Base-by-base conservation (phyloP, 1,140 invertebrate species). In the Piezodorus guildinii region DNA sequence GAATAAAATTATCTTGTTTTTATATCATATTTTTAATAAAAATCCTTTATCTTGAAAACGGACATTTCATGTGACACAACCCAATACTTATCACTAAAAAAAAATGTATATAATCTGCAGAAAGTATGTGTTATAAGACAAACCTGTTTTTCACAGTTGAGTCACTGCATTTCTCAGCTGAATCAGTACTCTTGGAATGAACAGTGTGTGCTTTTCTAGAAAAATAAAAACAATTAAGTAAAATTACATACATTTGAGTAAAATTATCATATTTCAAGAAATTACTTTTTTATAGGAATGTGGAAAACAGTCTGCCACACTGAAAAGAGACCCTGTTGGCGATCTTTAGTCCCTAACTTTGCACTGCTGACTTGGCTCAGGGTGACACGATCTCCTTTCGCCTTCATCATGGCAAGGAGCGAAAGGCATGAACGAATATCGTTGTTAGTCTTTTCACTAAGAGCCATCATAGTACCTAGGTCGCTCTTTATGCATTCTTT, bases 351-450 rank as follows among this genome's bases (percentile, higher is more conserved):
- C 0, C 90, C 92, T 15, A 95, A 77, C 70, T 81, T 84, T 19
- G 81, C 75, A 66, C 81, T 82, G 17, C 85, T 76, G 44, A 93
- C 70, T 66, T 19, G 73, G 63, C 63, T 72, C 67, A 44, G 68
- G 30, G 34, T 70, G 65, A 45, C 39, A 25, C 52, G 23, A 30
- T 74, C 73, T 68, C 52, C 54, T 65, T 72, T 71, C n/a, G 71
- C 68, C 46, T 76, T 73, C 61, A 86, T 83, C 73, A 91, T 93
- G 73, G 94, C 90, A 62, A 96, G 77, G 17, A 90, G 83, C 43
- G 89, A 88, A 14, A 96, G 79, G 77, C 92, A 95, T 16, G 90
- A 85, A 52, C 92, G 78, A n/a, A 96, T 86, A 77, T 96, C 92
- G 74, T 90, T 88, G 54, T 84, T 81, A 0, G 88, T 85, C 72